Base-by-base conservation (phyloP, 2,797 vertebrate genomes). In the Protonibea diacanthus region DNA sequence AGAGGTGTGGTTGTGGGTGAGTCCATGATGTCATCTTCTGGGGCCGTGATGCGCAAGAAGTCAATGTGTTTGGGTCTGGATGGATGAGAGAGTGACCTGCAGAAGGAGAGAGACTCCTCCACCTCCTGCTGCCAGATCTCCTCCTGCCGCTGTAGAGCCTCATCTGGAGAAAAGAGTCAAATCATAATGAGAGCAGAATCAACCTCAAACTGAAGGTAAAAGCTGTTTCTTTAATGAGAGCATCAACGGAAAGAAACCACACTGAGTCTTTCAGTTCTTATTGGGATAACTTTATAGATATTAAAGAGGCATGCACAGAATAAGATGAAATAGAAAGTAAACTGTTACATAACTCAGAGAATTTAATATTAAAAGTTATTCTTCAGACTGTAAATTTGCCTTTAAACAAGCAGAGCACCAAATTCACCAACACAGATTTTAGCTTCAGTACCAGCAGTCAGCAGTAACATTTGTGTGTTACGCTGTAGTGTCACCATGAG, bases 111-210 rank as follows among this genome's bases (percentile, higher is more conserved):
- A 40, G 88, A 86, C 49, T 92, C 91, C 66, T 91, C 94, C 2
- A 91, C 86, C 65, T 94, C 94, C 86, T 80, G 84, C 82, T 92
- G 89, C 91, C 90, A 94, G 78, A 86, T 83, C 76, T 89, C 66
- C 53, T 94, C 89, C 86, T 91, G 90, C 61, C 84, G 81, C 72
- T 77, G 80, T 63, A 92, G 82, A 44, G 87, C 85, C 71, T 91
- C 90, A 2, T 93, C 93, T 94, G 87, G 51, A 78, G 68, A 9
- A 49, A 18, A 42, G 23, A 62, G 49, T 57, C 55, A 9, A 44
- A 27, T 9, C 11, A 44, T 2, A 1, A 15, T 61, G 1, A 17
- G 13, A 58, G 14, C 25, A 49, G 20, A 64, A 4, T 38, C 40
- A 18, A 42, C 33, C 21, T 55, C 12, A 47, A 11, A 23, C 15